Evolutionary conservation across 2,797 vertebrate species (phyloP).

Genomic region (Chromis chromis): DNA sequence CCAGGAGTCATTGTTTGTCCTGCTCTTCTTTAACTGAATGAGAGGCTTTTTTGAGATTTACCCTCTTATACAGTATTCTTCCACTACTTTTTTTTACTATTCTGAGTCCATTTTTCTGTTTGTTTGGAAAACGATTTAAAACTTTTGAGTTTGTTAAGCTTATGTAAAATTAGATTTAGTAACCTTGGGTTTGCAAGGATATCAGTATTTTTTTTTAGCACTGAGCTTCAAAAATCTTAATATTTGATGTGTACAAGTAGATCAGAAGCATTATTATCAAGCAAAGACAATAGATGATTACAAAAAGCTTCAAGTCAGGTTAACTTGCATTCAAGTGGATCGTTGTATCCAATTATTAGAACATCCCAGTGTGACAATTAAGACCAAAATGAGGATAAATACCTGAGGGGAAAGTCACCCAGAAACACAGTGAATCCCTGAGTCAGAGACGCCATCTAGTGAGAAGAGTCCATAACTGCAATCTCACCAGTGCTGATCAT

Average conservation of each 20-base stretch:
- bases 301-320: background rate
- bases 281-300: background rate
- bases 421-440: background rate
- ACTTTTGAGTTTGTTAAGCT: too few relatives aligned
- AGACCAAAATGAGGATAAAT: background rate
- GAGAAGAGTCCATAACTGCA: constrained; percentile 47
- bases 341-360: background rate
- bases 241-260: background rate
- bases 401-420: background rate
- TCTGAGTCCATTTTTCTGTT: background rate
- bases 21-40: constrained; percentile 15
- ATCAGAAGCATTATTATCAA: background rate
- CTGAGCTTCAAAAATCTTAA: background rate
- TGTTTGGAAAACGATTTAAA: background rate
- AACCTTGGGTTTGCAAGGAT: too few relatives aligned
- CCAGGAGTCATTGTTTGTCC: constrained; percentile 26
- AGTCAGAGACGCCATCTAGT: constrained; percentile 64
- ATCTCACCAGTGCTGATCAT: background rate
- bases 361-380: constrained; percentile 11
- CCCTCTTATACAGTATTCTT: background rate
- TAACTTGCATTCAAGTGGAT: background rate
- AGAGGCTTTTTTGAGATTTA: background rate
- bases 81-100: background rate
- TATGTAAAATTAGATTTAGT: too few relatives aligned
- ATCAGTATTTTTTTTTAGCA: background rate